phyloP scores from a whole-genome alignment of 1,140 invertebrate genomes.

The Scaptomyza montana region DNA sequence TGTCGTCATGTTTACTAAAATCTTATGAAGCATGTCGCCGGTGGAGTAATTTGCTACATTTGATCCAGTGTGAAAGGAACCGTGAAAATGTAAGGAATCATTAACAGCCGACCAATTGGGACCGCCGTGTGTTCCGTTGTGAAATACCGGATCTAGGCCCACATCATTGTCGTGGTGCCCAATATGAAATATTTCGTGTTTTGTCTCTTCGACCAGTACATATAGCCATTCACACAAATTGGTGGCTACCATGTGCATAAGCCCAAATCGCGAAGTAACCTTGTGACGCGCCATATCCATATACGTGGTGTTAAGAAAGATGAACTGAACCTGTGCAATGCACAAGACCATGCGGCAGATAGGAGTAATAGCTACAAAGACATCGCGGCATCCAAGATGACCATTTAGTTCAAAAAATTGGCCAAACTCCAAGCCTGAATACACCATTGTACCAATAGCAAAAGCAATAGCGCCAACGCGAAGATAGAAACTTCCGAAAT shows the following conservation, averaged over 20 bases:
- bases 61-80: constrained; percentile 4
- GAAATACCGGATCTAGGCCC: constrained; percentile 43
- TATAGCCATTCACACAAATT: constrained; percentile 97
- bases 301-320: constrained; percentile 85
- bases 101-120: constrained; percentile 65
- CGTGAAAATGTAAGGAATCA: constrained; percentile 47
- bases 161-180: constrained; percentile 61
- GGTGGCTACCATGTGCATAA: constrained; percentile 96
- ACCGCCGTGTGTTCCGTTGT: constrained; percentile 20
- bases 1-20: constrained; percentile 54
- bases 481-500: constrained; percentile 95
- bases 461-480: constrained; percentile 95
- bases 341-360: constrained; percentile 94
- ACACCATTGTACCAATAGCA: constrained; percentile 95
- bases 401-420: constrained; percentile 92
- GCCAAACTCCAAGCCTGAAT: constrained; percentile 93
- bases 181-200: constrained; percentile 88
- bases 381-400: constrained; percentile 88
- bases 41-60: constrained; percentile 2
- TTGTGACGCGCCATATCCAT: constrained; percentile 94
- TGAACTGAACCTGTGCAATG: constrained; percentile 97
- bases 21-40: neutral
- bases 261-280: constrained; percentile 93
- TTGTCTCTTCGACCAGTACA: constrained; percentile 92
- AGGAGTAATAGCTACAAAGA: constrained; percentile 90